Base-by-base conservation (phyloP, 2,113 vertebrate species). In the Cyanoliseus patagonus region DNA sequence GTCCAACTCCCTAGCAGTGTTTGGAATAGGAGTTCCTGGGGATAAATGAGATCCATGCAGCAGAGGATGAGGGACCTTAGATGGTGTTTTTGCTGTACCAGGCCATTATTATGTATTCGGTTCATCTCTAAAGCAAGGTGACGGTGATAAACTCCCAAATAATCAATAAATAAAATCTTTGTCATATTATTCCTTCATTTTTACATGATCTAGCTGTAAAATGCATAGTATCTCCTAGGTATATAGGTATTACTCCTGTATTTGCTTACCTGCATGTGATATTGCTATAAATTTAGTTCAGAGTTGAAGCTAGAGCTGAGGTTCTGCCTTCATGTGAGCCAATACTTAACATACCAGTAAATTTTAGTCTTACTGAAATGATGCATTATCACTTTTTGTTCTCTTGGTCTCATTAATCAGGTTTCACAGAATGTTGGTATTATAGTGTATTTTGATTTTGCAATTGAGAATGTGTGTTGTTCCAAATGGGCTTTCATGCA, bases 41-140 rank as follows among this genome's bases (percentile, higher is more conserved):
- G 27, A 8, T 52, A 16, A 62, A 33, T 2, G 39, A 69, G 33
- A 35, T 63, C 35, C 9, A 0, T 0, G 3, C 66, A 62, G 72
- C 59, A 51, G 66, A 37, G 39, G 19, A 35, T 33, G 41, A 31
- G 20, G 37, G 46, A 39, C 12, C 15, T 28, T 20, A 13, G 39
- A 1, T 28, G 62, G 13, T 17, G 10, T 68, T 79, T 68, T 42
- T 57, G 41, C 15, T 64, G 24, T 39, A n/a, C 61, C 4, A 1
- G 17, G 57, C 28, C 33, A 2, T 17, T 8, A 6, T 17, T 8
- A 6, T 11, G 0, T 30, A 3, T 6, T 27, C 64, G 49, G 8
- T 46, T 70, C 69, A 20, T 37, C 53, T 59, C 72, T 59, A 0
- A 13, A 52, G 24, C 12, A 22, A 67, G 10, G 12, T 16, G 22